A percentile compares a stretch with the other conserved stretches of the same genome.
These are phyloP conservation scores for Furcifer pardalis DNA, from an alignment of 2,797 vertebrate species.

Conservation along the genomic window DNA sequence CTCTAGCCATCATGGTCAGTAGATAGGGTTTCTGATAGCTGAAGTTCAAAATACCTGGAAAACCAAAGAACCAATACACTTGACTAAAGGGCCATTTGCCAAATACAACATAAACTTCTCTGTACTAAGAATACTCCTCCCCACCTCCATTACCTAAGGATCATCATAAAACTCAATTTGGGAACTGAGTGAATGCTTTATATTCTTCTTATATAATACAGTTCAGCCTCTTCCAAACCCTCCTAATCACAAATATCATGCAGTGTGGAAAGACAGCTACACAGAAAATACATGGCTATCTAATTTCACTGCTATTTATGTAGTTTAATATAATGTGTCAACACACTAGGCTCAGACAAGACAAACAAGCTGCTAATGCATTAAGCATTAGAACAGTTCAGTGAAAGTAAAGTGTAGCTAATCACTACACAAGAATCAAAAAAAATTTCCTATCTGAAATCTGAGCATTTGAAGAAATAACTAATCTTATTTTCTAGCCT, in stretches of 20 bases:
- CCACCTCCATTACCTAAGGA: no score
- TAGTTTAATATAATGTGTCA: conserved; percentile 36
- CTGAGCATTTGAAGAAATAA: conserved; percentile 38
- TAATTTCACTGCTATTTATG: conserved; percentile 20
- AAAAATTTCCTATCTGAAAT: neutral
- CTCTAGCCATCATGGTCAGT: no score
- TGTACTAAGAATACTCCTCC: no score
- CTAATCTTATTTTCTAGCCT: conserved; percentile 28
- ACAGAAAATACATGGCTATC: conserved; percentile 19
- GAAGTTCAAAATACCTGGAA: no score
- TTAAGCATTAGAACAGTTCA: conserved; percentile 18
- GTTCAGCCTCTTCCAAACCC: conserved; percentile 14
- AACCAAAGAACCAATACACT: no score
- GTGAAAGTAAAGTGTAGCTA: conserved; percentile 36
- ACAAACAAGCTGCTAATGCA: conserved; percentile 46
- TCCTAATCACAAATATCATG: neutral
- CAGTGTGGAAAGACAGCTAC: conserved; percentile 20
- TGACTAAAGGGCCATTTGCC: no score
- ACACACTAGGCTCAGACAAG: conserved; percentile 30
- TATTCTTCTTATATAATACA: neutral
- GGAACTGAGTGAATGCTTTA: neutral
- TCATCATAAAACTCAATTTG: neutral
- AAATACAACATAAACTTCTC: no score
- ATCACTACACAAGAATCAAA: conserved; percentile 2
- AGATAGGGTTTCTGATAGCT: no score